phyloP scores from a whole-genome alignment of 2,113 vertebrate species.

The Gallinago media region DNA sequence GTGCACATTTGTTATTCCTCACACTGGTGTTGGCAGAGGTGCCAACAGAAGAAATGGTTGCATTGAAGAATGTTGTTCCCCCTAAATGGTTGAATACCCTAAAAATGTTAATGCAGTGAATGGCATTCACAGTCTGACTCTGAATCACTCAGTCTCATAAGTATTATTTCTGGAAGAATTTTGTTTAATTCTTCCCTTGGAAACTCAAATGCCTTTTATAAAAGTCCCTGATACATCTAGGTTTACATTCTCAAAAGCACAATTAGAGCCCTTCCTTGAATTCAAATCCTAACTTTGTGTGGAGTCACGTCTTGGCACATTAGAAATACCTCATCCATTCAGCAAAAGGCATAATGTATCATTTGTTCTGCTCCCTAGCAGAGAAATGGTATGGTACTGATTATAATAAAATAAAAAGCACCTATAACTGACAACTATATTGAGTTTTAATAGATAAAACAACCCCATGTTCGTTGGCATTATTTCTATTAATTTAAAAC shows the following conservation, averaged over 20 bases:
- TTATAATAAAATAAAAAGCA: not conserved
- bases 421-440: not conserved
- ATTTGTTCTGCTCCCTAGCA: not conserved
- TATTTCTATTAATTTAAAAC: not conserved
- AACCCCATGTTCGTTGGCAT: not conserved
- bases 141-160: not conserved
- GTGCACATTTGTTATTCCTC: not conserved
- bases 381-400: not conserved
- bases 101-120: not conserved
- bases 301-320: not conserved
- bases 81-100: not conserved
- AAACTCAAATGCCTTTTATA: not conserved
- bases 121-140: not conserved
- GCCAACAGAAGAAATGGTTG: not conserved
- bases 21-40: not conserved
- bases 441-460: not conserved
- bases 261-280: conserved; percentile 42
- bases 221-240: not conserved
- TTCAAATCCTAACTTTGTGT: conserved; percentile 15
- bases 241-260: conserved; percentile 4
- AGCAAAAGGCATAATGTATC: not conserved
- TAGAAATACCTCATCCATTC: conserved; percentile 8
- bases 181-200: not conserved
- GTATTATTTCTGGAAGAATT: not conserved
- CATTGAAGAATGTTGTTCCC: not conserved